Conservation (phyloP, 2,888 invertebrate species). For the Girardia tigrina region DNA sequence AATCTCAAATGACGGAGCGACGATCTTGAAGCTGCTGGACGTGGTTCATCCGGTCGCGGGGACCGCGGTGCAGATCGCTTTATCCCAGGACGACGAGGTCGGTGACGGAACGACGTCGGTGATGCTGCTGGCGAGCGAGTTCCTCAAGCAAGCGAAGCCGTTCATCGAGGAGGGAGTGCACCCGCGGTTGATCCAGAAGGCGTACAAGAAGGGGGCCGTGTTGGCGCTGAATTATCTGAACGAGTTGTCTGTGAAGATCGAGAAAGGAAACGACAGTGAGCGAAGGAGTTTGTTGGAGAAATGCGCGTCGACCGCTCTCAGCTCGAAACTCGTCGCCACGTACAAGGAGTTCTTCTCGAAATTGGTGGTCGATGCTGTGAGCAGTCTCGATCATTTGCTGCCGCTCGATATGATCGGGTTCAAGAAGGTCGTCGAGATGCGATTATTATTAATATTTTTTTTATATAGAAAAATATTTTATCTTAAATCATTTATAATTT, state of each 20-base stretch:
- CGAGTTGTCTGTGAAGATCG: constrained; percentile 39
- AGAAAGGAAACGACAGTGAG: constrained; percentile 45
- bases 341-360: constrained; percentile 87
- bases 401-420: constrained; percentile 98
- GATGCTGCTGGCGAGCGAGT: constrained; percentile 82
- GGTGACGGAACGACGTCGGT: constrained; percentile 98
- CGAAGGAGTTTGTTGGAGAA: constrained; percentile 54
- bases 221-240: constrained; percentile 49
- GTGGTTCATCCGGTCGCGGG: constrained; percentile 95
- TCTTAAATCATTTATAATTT: too few relatives aligned
- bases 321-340: constrained; percentile 85
- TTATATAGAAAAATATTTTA: too few relatives aligned
- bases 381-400: constrained; percentile 64
- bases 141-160: constrained; percentile 79
- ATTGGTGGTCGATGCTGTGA: constrained; percentile 92
- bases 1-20: constrained; percentile 97
- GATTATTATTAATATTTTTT: too few relatives aligned
- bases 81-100: constrained; percentile 71
- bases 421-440: too few relatives aligned
- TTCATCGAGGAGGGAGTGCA: constrained; percentile 92
- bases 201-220: constrained; percentile 69
- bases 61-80: constrained; percentile 92
- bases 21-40: constrained; percentile 91
- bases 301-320: constrained; percentile 89
- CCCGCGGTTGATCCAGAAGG: constrained; percentile 76